Evolutionary conservation across 2,797 vertebrate genomes (phyloP).

Genomic region (Anomalospiza imberbis): DNA sequence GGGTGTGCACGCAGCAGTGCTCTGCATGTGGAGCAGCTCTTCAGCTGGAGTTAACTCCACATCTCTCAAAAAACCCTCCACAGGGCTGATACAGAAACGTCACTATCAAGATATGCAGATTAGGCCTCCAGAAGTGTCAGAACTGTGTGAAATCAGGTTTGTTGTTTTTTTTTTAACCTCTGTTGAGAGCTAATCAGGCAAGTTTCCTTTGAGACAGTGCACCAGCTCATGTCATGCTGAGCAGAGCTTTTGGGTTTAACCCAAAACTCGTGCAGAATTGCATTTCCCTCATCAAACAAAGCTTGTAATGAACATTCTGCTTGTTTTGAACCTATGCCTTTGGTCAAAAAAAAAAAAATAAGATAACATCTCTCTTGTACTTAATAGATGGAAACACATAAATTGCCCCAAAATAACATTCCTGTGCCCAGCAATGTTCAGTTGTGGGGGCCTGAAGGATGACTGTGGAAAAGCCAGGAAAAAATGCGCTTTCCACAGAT

Average conservation of each 20-base stretch:
- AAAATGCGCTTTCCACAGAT: neutral
- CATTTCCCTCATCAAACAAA: neutral
- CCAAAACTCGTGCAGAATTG: neutral
- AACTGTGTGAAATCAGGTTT: neutral
- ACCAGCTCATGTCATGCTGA: too few species aligned
- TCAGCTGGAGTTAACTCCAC: neutral
- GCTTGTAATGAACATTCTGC: neutral
- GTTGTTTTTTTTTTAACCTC: neutral
- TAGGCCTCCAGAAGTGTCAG: neutral
- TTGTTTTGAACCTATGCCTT: neutral
- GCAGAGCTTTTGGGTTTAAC: neutral
- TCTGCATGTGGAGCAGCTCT: neutral
- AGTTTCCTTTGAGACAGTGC: neutral
- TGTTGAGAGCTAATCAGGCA: neutral
- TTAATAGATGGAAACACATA: neutral
- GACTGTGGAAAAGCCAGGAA: neutral
- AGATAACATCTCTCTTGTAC: neutral
- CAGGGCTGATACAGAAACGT: neutral
- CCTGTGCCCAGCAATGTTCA: neutral
- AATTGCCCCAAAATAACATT: neutral
- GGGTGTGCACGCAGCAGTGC: rapidly evolving
- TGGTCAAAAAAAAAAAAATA: neutral
- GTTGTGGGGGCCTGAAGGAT: neutral
- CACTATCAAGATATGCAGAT: neutral
- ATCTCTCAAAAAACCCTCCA: neutral